phyloP scores from a whole-genome alignment of 2,888 invertebrate genomes.

The Hedya salicella region DNA sequence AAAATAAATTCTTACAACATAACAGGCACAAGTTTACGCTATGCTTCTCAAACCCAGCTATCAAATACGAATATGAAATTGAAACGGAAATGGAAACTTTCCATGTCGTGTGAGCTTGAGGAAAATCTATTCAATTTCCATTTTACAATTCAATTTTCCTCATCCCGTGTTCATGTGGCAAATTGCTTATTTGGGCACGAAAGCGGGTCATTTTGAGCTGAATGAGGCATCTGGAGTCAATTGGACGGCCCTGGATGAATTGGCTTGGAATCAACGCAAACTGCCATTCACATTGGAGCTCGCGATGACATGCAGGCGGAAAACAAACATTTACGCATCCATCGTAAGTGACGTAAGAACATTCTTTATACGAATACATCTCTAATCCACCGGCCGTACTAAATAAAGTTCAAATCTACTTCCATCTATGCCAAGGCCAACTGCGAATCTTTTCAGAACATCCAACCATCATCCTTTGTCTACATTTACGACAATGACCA shows the following conservation, averaged over 20 bases:
- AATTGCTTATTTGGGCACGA: conserved; percentile 28
- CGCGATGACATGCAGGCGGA: conserved; percentile 5
- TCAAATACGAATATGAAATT: not conserved
- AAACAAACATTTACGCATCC: conserved; percentile 7
- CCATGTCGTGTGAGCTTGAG: not conserved
- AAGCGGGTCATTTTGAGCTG: conserved; percentile 6
- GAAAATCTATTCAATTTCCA: conserved; percentile 23
- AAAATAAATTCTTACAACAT: too few relatives aligned
- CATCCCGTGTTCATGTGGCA: conserved; percentile 12
- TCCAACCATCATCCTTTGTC: too few relatives aligned
- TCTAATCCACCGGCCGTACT: too few relatives aligned
- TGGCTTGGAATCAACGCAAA: conserved; percentile 37
- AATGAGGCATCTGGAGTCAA: conserved; percentile 36
- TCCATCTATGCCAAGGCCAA: too few relatives aligned
- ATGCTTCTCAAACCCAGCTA: too few relatives aligned
- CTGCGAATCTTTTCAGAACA: too few relatives aligned
- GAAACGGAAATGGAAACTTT: not conserved
- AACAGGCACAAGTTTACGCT: too few relatives aligned
- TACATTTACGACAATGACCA: too few relatives aligned
- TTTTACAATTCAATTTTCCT: conserved; percentile 30
- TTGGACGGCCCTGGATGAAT: conserved; percentile 25
- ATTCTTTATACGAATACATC: too few relatives aligned
- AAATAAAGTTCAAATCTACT: too few relatives aligned
- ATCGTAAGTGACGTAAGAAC: too few relatives aligned
- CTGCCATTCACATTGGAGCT: conserved; percentile 15